A percentile compares a stretch with the other conserved stretches of the same genome.
Conservation (phyloP, 2,888 invertebrate genomes). For the Eupeodes latifasciatus region DNA sequence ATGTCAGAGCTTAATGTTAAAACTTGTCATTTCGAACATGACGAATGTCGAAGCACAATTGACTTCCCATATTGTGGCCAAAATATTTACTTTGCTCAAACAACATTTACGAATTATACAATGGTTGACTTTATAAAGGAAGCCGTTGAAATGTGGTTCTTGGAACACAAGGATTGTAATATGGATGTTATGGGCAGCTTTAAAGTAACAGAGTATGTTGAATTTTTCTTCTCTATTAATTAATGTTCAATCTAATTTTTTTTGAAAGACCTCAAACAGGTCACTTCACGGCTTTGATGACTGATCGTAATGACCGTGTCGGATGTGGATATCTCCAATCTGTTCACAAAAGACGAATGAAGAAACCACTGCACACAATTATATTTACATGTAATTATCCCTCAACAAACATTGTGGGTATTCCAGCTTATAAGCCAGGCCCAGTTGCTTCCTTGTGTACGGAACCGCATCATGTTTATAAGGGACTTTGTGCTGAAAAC, state of each 20-base stretch:
- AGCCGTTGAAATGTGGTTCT: conserved; percentile 60
- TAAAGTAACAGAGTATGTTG: conserved; percentile 48
- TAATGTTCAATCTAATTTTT: neutral
- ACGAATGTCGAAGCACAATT: conserved; percentile 53
- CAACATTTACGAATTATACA: conserved; percentile 48
- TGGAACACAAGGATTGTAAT: conserved; percentile 49
- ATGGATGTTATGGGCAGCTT: conserved; percentile 44
- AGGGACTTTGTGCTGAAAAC: conserved; percentile 44
- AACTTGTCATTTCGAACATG: conserved; percentile 63
- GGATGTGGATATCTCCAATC: conserved; percentile 47
- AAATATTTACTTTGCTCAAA: conserved; percentile 61
- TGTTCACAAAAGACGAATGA: neutral
- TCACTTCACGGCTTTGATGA: conserved; percentile 57
- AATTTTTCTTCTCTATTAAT: neutral
- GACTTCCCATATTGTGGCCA: conserved; percentile 59
- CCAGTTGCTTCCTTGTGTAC: conserved; percentile 31
- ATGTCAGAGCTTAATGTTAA: conserved; percentile 63
- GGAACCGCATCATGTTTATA: conserved; percentile 7
- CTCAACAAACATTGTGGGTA: conserved; percentile 51
- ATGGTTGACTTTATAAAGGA: conserved; percentile 58
- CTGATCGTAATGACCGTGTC: conserved; percentile 49
- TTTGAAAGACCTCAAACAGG: conserved; percentile 55
- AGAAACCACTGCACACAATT: conserved; percentile 39
- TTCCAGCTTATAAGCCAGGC: conserved; percentile 46
- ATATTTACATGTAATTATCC: conserved; percentile 66